Base-by-base conservation (phyloP, 2,797 vertebrate genomes). In the Tadarida brasiliensis region DNA sequence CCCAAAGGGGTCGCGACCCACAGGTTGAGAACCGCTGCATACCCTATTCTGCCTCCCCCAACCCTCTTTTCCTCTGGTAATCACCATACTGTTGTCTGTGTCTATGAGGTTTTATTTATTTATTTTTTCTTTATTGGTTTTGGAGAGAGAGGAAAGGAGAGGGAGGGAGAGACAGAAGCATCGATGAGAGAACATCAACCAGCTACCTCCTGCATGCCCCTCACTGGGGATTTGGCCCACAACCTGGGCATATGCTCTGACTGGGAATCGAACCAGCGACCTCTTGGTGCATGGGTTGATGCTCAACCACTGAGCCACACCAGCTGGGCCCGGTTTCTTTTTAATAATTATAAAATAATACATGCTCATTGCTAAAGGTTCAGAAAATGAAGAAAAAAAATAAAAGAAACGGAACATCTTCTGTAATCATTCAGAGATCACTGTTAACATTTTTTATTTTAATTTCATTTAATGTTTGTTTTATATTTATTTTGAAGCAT, bases 331-430 rank as follows among this genome's bases (percentile, higher is more conserved):
- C 5, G 5, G 9, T 68, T 68, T 68, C 3, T 82, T 94, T 83
- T 63, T 78, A 91, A 80, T 54, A 88, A 73, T 88, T 89, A 74
- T n/a, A 91, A 92, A 80, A 73, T 73, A 94, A 80, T 84, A 24
- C 44, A 57, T 85, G 3, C 10, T 47, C 24, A 56, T 61, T 96
- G 51, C 57, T 81, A 54, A 67, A 91, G 26, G 51, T 84, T 96
- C 51, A 92, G n/a, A 73, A 92, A 94, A 47, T 39, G 20, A 73
- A 92, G 61, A 51, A 87, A 51, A 87, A 88, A 88, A 24, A 44
- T 88, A 70, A 94, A 84, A 91, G 73, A 78, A 88, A 81, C 76
- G 26, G 68, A 88, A 51, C 7, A 77, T 78, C 19, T 73, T 33
- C 57, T 94, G 5, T 80, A 82, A 63, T 65, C 70, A 39, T n/a